phyloP scores from a whole-genome alignment of 92 coral and sea anemone genomes.

The Porites evermanni region DNA sequence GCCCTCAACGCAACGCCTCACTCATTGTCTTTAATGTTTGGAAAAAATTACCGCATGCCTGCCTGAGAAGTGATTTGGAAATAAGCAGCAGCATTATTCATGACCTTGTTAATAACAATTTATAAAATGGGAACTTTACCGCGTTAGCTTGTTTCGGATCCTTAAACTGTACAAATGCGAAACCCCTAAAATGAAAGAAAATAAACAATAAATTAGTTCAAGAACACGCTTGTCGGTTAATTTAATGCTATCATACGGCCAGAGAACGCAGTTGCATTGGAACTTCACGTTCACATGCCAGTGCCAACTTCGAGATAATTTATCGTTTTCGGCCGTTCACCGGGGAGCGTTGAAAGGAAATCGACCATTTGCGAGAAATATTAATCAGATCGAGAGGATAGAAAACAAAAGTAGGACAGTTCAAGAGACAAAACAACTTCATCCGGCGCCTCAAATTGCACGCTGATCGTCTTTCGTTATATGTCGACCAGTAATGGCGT shows the following conservation, averaged over 20 bases:
- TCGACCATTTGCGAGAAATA: constrained; percentile 18
- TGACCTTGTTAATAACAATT: neutral
- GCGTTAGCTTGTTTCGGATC: constrained; percentile 63
- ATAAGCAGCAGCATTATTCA: neutral
- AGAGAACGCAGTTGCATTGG: neutral
- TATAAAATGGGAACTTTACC: neutral
- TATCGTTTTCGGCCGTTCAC: constrained; percentile 8
- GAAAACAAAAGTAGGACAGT: constrained; percentile 33
- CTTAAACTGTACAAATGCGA: constrained; percentile 96
- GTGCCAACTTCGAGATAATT: neutral
- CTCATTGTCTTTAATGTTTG: constrained; percentile 20
- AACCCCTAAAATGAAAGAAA: constrained; percentile 85
- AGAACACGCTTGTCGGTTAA: constrained; percentile 26
- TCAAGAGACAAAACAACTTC: constrained; percentile 35
- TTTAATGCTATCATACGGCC: constrained; percentile 11
- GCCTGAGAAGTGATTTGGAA: neutral
- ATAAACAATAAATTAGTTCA: constrained; percentile 40
- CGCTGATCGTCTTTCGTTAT: neutral
- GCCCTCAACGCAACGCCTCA: constrained; percentile 27
- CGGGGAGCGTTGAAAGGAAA: neutral
- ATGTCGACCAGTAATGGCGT: constrained; percentile 10
- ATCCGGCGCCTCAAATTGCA: constrained; percentile 20
- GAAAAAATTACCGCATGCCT: constrained; percentile 1
- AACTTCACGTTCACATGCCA: neutral
- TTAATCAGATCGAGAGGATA: neutral